Evolutionary conservation across 2,113 vertebrate species (phyloP).

Genomic region (Spilogale gracilis): DNA sequence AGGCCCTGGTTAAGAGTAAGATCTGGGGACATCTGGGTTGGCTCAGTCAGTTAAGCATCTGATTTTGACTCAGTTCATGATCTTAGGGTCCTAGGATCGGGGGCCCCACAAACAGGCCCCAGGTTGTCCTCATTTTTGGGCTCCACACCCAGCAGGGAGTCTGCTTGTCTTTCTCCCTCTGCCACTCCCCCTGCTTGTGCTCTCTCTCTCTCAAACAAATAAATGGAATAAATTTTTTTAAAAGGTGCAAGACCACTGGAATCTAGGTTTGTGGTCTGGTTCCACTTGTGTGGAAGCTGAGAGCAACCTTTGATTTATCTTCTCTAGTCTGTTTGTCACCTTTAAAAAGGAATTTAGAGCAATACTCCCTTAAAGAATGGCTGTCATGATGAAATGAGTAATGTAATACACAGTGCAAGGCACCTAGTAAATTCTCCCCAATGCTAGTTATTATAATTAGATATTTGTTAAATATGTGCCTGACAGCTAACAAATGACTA

Average conservation of each 20-base stretch:
- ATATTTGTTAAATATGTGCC: neutral
- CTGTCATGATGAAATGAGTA: neutral
- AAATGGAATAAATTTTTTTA: neutral
- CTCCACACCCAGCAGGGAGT: too few relatives aligned
- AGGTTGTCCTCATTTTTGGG: too few relatives aligned
- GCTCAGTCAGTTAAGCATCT: too few relatives aligned
- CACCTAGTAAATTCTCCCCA: neutral
- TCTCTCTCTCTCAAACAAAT: neutral
- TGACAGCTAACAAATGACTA: neutral
- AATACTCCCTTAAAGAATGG: neutral
- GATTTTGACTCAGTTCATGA: too few relatives aligned
- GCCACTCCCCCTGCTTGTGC: neutral
- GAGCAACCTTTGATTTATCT: neutral
- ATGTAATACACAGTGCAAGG: neutral
- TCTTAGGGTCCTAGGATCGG: too few relatives aligned
- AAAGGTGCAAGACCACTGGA: neutral
- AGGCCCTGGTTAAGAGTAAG: neutral
- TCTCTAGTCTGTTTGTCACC: neutral
- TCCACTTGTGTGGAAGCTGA: neutral
- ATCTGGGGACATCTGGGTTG: neutral
- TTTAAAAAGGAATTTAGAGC: neutral
- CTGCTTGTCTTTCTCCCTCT: neutral
- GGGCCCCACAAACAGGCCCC: too few relatives aligned
- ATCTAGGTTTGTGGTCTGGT: neutral
- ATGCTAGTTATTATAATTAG: neutral